These are phyloP conservation scores for Aelia acuminata DNA, from an alignment of 2,888 invertebrate species.

Conservation along the genomic window DNA sequence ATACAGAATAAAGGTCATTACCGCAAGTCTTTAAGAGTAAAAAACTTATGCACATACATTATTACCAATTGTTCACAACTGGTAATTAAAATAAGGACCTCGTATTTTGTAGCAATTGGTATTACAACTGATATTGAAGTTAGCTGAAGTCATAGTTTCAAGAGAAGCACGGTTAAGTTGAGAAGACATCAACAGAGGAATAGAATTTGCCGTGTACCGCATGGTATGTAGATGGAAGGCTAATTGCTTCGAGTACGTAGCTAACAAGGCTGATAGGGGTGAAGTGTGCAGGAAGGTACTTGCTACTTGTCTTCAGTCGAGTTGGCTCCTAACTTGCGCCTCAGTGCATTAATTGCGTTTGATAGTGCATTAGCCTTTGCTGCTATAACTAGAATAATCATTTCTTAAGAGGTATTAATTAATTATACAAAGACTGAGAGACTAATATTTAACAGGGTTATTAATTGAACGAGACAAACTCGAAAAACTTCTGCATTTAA, in stretches of 20 bases:
- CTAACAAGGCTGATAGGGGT: constrained; percentile 18
- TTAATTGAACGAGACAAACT: no score
- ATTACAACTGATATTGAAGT: neutral
- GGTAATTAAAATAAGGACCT: no score
- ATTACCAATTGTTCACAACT: no score
- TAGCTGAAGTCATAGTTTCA: neutral
- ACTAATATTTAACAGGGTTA: neutral
- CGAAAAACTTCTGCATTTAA: neutral
- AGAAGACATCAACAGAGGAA: constrained; percentile 5
- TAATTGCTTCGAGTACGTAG: constrained; percentile 1
- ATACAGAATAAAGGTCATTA: no score
- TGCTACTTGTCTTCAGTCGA: neutral
- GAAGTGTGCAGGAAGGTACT: constrained; percentile 7
- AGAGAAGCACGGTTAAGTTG: neutral
- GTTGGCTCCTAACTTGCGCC: neutral
- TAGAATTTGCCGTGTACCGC: neutral
- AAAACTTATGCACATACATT: no score
- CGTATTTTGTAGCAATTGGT: no score
- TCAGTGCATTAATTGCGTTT: neutral
- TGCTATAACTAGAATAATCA: neutral
- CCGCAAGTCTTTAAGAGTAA: no score
- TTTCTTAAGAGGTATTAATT: neutral
- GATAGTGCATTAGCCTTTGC: neutral
- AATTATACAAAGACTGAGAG: neutral
- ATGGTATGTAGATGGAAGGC: neutral